phyloP scores from a whole-genome alignment of 2,888 invertebrate genomes.

The Hydrotaea diabolus region DNA sequence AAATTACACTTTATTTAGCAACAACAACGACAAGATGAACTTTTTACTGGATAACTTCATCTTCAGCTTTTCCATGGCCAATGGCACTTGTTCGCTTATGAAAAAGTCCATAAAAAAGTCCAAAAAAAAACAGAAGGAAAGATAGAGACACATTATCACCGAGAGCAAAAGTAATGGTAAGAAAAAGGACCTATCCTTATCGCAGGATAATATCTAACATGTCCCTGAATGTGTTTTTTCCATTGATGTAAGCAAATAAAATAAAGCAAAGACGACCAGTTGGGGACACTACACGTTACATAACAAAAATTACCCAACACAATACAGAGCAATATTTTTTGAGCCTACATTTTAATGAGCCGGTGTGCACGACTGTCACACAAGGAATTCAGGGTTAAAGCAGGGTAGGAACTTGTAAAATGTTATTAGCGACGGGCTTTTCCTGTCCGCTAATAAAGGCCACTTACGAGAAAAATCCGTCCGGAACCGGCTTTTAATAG shows the following conservation, averaged over 20 bases:
- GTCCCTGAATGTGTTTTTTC: background rate
- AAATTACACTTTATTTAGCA: slow-evolving; percentile 39
- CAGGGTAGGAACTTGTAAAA: no score
- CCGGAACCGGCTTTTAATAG: no score
- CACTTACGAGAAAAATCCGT: no score
- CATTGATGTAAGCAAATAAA: background rate
- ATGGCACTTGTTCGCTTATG: background rate
- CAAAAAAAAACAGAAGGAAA: background rate
- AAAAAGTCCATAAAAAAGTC: background rate
- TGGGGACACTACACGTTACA: no score
- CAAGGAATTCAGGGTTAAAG: no score
- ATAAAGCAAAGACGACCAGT: background rate
- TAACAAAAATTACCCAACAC: no score
- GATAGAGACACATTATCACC: slow-evolving; percentile 19
- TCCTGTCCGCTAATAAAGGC: no score
- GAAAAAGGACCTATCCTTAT: background rate
- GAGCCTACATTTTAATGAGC: no score
- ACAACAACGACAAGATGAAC: background rate
- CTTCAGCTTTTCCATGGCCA: background rate
- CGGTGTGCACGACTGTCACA: no score
- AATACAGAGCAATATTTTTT: no score
- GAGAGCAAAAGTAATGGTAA: background rate
- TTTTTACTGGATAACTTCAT: background rate
- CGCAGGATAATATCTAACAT: slow-evolving; percentile 13
- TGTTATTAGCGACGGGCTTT: no score